phyloP scores from a whole-genome alignment of 1,140 invertebrate species.

The Drosophila nigrodunni region DNA sequence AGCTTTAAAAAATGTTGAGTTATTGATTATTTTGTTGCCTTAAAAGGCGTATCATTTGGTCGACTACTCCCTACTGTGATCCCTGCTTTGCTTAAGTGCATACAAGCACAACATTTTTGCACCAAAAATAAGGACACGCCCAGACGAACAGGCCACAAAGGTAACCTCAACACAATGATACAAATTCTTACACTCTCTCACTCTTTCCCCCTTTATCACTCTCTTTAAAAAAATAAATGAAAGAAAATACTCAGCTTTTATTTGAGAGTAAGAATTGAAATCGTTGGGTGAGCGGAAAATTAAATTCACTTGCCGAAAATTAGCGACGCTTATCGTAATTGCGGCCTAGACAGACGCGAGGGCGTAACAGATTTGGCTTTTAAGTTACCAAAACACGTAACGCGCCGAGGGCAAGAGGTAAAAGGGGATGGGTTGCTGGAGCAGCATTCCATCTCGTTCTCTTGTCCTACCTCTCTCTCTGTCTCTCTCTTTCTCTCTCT shows the following conservation, averaged over 20 bases:
- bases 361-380: conserved; percentile 41
- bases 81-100: conserved; percentile 16
- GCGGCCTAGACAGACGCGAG: conserved; percentile 24
- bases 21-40: neutral
- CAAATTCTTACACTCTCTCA: neutral
- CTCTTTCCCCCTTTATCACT: no score
- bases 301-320: conserved; percentile 49
- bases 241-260: neutral
- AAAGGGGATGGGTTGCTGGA: neutral
- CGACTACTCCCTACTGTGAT: neutral
- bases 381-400: conserved; percentile 44
- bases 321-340: conserved; percentile 44
- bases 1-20: neutral
- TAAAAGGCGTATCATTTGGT: neutral
- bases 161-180: conserved; percentile 21
- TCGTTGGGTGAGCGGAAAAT: conserved; percentile 35
- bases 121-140: conserved; percentile 33
- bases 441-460: neutral
- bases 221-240: conserved; percentile 2
- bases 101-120: conserved; percentile 27
- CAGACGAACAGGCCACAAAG: conserved; percentile 25
- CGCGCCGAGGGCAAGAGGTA: conserved; percentile 1
- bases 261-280: conserved; percentile 16
- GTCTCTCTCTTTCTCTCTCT: neutral
- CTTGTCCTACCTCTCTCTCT: neutral